Evolutionary conservation across 2,113 vertebrate genomes (phyloP), one percentile per base, ranked within the genome.

Genomic region (Callithrix jacchus): DNA sequence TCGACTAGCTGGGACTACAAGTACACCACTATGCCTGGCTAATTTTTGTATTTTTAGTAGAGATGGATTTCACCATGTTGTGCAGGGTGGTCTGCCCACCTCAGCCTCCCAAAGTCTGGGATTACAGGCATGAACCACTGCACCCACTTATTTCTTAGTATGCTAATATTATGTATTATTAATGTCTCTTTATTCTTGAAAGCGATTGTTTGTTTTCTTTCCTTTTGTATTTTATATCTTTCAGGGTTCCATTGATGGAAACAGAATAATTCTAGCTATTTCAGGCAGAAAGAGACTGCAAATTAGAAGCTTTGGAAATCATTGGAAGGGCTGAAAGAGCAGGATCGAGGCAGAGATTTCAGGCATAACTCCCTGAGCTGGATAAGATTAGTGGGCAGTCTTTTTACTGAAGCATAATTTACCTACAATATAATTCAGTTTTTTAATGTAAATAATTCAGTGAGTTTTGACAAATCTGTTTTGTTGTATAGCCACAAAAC

Each of bases 371-470:
- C 45, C 37, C 30, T 86, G 37, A 77, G 89, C 32, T 73, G 42
- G 13, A 20, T 66, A 49, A 71, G 45, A 88, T 68, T 66, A 85
- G 30, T 30, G 56, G 25, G 35, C 40, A 93, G 18, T 86, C 76
- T 71, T 96, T 87, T 49, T n/a, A 90, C 25, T 81, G 73, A 97
- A 54, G 27, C 47, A 13, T 81, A 88, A 92, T 87, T 92, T 92
- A 37, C n/a, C 47, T 66, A 35, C 20, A 77, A 40, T 76, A 21
- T n/a, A 88, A 82, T 54, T 58, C 52, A 74, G 47, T 47, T 88
- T 93, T 96, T 81, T 79, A 47, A 47, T 77, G 18, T 87, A 27
- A 87, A 35, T 66, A 30, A 81, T 11, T 84, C 52, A 45, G 1
- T 77, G 18, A 64, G 11, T 92, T 96, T 93, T 87, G 35, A 77